A percentile compares a stretch with the other conserved stretches of the same genome.
Conservation (phyloP, 2,888 invertebrate genomes). For the Drosophila diplacantha region DNA sequence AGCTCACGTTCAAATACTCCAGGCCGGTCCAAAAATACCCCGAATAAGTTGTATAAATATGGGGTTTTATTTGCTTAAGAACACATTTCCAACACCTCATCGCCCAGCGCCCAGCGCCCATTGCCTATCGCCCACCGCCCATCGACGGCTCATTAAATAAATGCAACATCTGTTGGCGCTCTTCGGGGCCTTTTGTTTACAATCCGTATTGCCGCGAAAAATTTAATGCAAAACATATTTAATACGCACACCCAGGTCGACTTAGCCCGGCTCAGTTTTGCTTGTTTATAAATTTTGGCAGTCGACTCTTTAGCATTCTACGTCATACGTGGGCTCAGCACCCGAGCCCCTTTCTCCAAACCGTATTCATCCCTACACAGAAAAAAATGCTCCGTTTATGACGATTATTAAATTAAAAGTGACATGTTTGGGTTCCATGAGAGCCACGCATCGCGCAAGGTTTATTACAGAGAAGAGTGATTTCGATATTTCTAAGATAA, state of each 20-base stretch:
- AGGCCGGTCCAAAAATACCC: slow-evolving; percentile 30
- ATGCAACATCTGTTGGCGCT: slow-evolving; percentile 65
- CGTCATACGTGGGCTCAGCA: slow-evolving; percentile 45
- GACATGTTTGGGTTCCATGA: not conserved
- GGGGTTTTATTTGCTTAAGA: slow-evolving; percentile 50
- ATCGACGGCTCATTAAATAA: slow-evolving; percentile 52
- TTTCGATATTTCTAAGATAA: slow-evolving; percentile 4
- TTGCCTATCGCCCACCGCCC: slow-evolving; percentile 21
- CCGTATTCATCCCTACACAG: not conserved
- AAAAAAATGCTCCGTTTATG: not conserved
- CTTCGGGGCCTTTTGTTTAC: slow-evolving; percentile 59
- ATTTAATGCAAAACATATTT: slow-evolving; percentile 48
- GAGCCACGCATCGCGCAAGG: not conserved
- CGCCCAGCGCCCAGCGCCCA: slow-evolving; percentile 17
- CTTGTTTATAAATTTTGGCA: slow-evolving; percentile 52
- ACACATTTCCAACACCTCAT: slow-evolving; percentile 44
- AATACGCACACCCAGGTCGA: slow-evolving; percentile 26
- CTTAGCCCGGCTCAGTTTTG: slow-evolving; percentile 28
- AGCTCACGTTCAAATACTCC: slow-evolving; percentile 24
- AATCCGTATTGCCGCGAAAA: slow-evolving; percentile 36
- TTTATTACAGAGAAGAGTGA: slow-evolving; percentile 3
- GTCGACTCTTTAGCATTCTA: slow-evolving; percentile 34
- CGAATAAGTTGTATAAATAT: slow-evolving; percentile 48
- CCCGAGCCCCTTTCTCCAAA: slow-evolving; percentile 1
- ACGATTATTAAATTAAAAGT: not conserved